phyloP scores from a whole-genome alignment of 35 echinoderm and acorn worm genomes.

The Heliocidaris tuberculata region DNA sequence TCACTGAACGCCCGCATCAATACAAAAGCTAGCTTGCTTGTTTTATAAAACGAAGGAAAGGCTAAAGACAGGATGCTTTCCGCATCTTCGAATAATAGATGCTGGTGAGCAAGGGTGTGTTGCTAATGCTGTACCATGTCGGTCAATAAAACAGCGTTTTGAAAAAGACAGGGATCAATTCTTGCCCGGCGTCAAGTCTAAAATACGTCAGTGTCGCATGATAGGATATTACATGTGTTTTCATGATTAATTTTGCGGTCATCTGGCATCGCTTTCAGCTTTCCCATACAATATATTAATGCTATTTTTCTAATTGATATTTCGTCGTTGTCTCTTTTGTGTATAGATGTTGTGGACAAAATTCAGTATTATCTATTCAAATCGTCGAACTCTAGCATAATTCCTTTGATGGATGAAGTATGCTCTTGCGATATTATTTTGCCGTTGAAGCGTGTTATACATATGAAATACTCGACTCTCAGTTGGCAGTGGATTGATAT shows the following conservation, averaged over 20 bases:
- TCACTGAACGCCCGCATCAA: background rate
- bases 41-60: background rate
- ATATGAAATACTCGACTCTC: no score
- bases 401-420: no score
- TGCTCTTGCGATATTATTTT: no score
- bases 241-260: background rate
- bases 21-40: background rate
- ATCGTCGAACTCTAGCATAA: no score
- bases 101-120: background rate
- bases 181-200: background rate
- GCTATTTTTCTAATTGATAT: background rate
- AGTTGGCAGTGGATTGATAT: no score
- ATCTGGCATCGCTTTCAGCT: slow-evolving; percentile 8
- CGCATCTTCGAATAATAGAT: background rate
- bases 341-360: no score
- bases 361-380: no score
- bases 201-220: background rate
- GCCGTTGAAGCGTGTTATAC: no score
- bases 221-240: background rate
- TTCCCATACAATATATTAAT: background rate
- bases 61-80: background rate
- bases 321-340: no score
- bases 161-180: background rate
- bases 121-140: background rate
- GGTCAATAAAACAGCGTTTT: slow-evolving; percentile 2